phyloP scores from a whole-genome alignment of 2,113 vertebrate species.

The Chaetodon auriga region DNA sequence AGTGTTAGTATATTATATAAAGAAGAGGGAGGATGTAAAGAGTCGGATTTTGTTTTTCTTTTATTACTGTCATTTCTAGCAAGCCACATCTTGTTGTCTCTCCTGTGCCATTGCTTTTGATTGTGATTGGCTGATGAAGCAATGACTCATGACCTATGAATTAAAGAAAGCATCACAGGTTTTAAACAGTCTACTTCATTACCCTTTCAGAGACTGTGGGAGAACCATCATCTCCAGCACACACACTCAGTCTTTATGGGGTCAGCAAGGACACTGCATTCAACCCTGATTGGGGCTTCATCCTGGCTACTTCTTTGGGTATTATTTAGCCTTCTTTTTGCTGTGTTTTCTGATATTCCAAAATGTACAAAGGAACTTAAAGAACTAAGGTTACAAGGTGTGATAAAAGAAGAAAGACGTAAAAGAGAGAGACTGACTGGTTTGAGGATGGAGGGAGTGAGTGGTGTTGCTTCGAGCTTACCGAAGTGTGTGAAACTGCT shows the following conservation, averaged over 20 bases:
- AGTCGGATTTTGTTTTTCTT: not conserved
- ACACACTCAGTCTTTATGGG: conserved; percentile 34
- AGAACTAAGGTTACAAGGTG: not conserved
- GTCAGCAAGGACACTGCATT: conserved; percentile 12
- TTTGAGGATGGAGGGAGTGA: not conserved
- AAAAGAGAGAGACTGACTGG: not conserved
- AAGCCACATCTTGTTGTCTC: not conserved
- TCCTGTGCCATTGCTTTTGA: not conserved
- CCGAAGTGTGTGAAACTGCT: conserved; percentile 66
- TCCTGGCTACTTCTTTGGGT: conserved; percentile 25
- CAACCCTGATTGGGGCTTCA: not conserved
- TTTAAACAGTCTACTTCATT: conserved; percentile 12
- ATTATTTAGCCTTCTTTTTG: conserved; percentile 10
- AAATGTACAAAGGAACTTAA: not conserved
- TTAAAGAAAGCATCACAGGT: not conserved
- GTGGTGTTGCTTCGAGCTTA: not conserved
- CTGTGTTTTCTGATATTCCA: conserved; percentile 6
- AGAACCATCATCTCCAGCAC: not conserved
- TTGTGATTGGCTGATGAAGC: conserved; percentile 41
- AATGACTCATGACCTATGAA: conserved; percentile 41
- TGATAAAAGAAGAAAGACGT: conserved; percentile 1
- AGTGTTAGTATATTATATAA: not conserved
- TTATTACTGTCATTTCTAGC: too few species aligned
- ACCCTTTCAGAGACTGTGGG: conserved; percentile 3
- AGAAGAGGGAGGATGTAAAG: not conserved